Evolutionary conservation across 2,888 invertebrate species (phyloP).

Genomic region (Drosophila falleni): DNA sequence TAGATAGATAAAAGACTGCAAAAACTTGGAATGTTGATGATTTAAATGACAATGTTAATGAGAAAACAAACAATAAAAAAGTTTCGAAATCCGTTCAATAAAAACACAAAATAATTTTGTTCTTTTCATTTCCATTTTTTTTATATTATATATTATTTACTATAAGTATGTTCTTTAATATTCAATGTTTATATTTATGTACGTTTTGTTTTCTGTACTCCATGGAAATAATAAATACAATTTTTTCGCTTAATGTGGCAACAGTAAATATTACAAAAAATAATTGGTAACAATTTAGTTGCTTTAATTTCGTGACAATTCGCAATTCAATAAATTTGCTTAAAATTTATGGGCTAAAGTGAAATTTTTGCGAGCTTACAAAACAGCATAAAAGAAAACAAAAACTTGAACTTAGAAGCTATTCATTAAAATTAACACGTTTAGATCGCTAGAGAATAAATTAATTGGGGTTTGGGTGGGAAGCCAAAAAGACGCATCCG

Average conservation of each 20-base stretch:
- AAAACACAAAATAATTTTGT: conserved; percentile 68
- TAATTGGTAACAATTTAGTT: conserved; percentile 41
- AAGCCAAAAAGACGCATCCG: conserved; percentile 3
- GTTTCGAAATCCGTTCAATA: conserved; percentile 41
- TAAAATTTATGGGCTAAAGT: conserved; percentile 30
- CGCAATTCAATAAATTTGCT: conserved; percentile 30
- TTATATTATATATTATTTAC: conserved; percentile 43
- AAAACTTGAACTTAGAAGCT: conserved; percentile 49
- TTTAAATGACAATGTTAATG: neutral
- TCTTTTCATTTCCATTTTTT: conserved; percentile 48
- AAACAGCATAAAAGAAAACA: conserved; percentile 36
- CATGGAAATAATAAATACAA: conserved; percentile 56
- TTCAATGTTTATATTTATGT: conserved; percentile 40
- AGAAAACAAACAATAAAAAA: conserved; percentile 4
- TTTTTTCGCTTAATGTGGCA: conserved; percentile 7
- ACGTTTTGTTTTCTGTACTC: conserved; percentile 51
- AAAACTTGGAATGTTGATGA: conserved; percentile 19
- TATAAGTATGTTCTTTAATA: conserved; percentile 57
- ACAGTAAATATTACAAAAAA: conserved; percentile 35
- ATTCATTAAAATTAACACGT: conserved; percentile 49
- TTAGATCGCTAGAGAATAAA: conserved; percentile 71
- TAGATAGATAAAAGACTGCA: neutral
- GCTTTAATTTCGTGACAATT: conserved; percentile 27
- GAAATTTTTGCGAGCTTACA: conserved; percentile 24
- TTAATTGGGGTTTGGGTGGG: conserved; percentile 38